Conservation (phyloP, 1,140 invertebrate genomes). For the Drosophila erecta region DNA sequence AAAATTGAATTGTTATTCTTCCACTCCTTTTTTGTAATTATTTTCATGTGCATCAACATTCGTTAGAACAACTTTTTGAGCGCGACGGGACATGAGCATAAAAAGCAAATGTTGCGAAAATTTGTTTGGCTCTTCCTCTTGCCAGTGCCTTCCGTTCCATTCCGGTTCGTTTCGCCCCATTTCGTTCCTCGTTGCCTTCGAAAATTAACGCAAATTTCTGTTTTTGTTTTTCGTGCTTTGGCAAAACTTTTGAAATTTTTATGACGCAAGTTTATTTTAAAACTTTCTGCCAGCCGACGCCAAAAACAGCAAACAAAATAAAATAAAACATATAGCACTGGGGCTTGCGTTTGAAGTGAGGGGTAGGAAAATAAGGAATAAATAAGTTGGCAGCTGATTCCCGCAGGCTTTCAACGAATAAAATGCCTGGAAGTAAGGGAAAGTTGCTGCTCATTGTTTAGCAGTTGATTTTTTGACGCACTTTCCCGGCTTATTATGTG, state of each 20-base stretch:
- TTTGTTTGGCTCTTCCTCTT: constrained; percentile 7
- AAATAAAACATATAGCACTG: constrained; percentile 13
- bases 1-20: not conserved
- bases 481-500: constrained; percentile 70
- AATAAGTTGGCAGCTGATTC: constrained; percentile 70
- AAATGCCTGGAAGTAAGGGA: not conserved
- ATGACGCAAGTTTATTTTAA: constrained; percentile 80
- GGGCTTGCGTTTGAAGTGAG: not conserved
- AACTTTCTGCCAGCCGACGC: constrained; percentile 70
- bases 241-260: constrained; percentile 75
- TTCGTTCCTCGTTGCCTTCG: constrained; percentile 21
- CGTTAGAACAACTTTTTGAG: constrained; percentile 32
- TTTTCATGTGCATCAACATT: constrained; percentile 30
- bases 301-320: constrained; percentile 22
- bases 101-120: constrained; percentile 39
- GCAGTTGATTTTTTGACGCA: constrained; percentile 66
- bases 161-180: constrained; percentile 32
- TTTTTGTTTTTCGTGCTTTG: constrained; percentile 33
- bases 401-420: constrained; percentile 42
- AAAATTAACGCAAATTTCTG: constrained; percentile 43
- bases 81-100: constrained; percentile 22
- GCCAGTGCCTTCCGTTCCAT: constrained; percentile 11
- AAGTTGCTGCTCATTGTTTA: constrained; percentile 60
- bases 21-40: constrained; percentile 15
- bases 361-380: constrained; percentile 41